Base-by-base conservation (phyloP, 2,888 invertebrate genomes). In the Sinodicranocentrus sp. region DNA sequence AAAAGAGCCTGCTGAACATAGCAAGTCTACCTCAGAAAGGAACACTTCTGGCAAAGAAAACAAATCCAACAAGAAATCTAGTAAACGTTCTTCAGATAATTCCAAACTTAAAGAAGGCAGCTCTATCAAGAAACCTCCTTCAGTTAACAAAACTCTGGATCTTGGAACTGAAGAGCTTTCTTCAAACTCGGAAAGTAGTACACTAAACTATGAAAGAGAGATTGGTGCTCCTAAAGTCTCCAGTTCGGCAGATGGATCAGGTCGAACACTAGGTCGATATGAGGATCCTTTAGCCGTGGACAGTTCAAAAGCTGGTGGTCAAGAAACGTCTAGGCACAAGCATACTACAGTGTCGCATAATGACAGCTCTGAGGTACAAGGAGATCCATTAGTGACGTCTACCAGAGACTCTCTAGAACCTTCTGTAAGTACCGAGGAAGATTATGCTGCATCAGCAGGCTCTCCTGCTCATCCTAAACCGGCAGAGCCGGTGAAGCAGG, bases 1-100 rank as follows among this genome's bases (percentile, higher is more conserved):
- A 90, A 95, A 95, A 89, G 86, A 83, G 10, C 28, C 72, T 2
- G 15, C 61, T 6, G 59, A n/a, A 3, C 71, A 78, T 2, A 23
- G 28, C 1, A 57, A 61, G 13, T 5, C 10, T 0, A 15, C 10
- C n/a, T 28, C 78, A 17, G 23, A 44, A 26, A 25, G 19, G 26
- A 63, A n/a, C 0, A 59, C 48, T 23, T 43, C 61, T 8, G 54
- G 63, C 1, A 79, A 79, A 26, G 23, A 57, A 2, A 72, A 44
- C 26, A 63, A 63, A 61, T 5, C 2, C 28, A 21, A 57, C 25
- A 67, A 84, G 19, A 75, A 61, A 17, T 68, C 71, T 13, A 77
- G 25, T 33, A 84, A 82, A 23, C 39, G 52, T 2, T 43, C 39
- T 28, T 67, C 48, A 8, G 86, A 93, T 93, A 87, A 92, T 90